These are phyloP conservation scores for Callipepla squamata DNA, from an alignment of 2,113 vertebrate genomes.

Conservation along the genomic window DNA sequence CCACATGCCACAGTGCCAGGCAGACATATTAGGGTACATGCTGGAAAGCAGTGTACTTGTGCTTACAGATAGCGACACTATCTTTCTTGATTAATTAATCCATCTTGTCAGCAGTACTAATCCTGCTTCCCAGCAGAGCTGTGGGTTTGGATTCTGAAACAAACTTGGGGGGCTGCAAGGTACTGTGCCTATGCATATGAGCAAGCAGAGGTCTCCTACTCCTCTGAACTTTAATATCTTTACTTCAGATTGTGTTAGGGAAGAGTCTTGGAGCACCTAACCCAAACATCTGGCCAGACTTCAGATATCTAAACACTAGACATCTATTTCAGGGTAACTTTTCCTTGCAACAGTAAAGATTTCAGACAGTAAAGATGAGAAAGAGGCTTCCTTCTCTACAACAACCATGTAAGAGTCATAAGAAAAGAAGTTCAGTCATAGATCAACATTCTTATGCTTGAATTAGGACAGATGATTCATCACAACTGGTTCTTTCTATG, in stretches of 20 bases:
- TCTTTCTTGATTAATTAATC: not conserved
- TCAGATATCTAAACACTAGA: accelerated
- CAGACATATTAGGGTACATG: accelerated
- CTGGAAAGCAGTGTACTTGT: not conserved
- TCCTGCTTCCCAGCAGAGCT: not conserved
- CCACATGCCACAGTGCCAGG: accelerated
- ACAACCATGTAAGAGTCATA: not conserved
- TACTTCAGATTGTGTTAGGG: not conserved
- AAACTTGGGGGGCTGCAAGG: not conserved
- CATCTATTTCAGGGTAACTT: not conserved
- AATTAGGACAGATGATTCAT: not conserved
- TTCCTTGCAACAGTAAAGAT: not conserved
- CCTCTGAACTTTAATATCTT: not conserved
- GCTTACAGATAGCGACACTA: not conserved
- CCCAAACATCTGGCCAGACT: not conserved
- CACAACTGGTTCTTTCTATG: not conserved
- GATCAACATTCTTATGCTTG: not conserved
- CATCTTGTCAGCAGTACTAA: not conserved
- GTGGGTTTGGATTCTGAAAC: not conserved
- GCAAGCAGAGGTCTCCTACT: not conserved
- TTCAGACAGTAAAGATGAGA: not conserved
- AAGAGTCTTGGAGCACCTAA: not conserved
- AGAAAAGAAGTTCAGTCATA: not conserved
- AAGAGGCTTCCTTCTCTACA: not conserved
- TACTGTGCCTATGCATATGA: not conserved